Conservation (phyloP, 1,140 invertebrate genomes). For the Palaemon carinicauda region DNA sequence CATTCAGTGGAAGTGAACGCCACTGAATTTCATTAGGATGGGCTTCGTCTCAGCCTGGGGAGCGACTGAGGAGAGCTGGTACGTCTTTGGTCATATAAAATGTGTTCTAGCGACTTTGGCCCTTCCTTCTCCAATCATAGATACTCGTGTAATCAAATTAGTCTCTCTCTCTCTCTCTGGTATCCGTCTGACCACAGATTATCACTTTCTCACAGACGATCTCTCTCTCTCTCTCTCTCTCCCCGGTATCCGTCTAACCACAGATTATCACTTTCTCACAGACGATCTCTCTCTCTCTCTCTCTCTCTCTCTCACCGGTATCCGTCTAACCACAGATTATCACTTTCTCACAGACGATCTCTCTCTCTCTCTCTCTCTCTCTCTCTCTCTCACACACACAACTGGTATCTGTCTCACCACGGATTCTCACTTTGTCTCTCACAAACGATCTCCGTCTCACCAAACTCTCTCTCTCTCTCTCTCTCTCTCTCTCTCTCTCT, state of each 20-base stretch:
- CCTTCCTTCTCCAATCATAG: not conserved
- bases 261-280: constrained; percentile 1
- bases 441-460: too few species aligned
- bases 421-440: not conserved
- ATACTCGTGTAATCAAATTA: not conserved
- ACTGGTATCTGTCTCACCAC: not conserved
- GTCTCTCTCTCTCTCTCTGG: constrained; percentile 20
- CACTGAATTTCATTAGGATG: too few species aligned
- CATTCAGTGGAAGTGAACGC: too few species aligned
- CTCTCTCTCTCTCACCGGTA: constrained; percentile 12
- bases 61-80: too few species aligned
- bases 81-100: not conserved
- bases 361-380: constrained; percentile 9
- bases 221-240: constrained; percentile 34
- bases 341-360: not conserved
- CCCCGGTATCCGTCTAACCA: not conserved
- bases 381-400: not conserved
- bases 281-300: constrained; percentile 19
- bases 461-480: constrained; percentile 3
- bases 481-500: not conserved
- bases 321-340: not conserved
- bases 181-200: not conserved
- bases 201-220: constrained; percentile 10
- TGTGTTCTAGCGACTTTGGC: too few species aligned
- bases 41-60: too few species aligned